Percentiles rank a stretch among this genome's conserved stretches.
These are phyloP conservation scores for Epiblema foenella DNA, from an alignment of 2,888 invertebrate genomes.

Conservation along the genomic window DNA sequence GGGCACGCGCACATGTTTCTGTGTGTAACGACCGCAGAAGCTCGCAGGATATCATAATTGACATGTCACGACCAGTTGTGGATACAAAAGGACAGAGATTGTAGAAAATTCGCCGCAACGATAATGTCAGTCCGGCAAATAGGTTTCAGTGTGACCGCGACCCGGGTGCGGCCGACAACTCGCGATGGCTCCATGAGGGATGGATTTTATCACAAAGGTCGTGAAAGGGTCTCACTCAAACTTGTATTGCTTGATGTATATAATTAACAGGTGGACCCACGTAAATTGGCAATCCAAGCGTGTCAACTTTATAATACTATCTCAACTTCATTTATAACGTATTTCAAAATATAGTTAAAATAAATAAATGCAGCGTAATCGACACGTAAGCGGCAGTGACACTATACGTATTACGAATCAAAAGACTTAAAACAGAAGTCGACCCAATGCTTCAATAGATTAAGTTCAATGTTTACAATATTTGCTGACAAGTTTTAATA, in stretches of 20 bases:
- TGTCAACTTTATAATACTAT: not conserved
- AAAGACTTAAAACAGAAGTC: not conserved
- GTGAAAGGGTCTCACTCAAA: conserved; percentile 38
- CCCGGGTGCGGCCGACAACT: conserved; percentile 60
- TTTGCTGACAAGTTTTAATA: not conserved
- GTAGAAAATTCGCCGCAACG: conserved; percentile 77
- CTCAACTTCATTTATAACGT: not conserved
- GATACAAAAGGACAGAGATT: conserved; percentile 80
- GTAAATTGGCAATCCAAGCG: conserved; percentile 5
- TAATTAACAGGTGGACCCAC: conserved; percentile 30
- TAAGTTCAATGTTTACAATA: not conserved
- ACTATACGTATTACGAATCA: not conserved
- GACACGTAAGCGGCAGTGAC: not conserved
- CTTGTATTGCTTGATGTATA: conserved; percentile 26
- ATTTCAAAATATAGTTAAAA: not conserved
- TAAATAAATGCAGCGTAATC: too few species aligned
- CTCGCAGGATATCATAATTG: conserved; percentile 77
- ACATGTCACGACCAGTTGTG: conserved; percentile 80
- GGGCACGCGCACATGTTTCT: not conserved
- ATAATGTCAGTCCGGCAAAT: conserved; percentile 78
- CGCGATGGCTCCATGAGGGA: conserved; percentile 58
- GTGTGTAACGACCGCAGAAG: conserved; percentile 39
- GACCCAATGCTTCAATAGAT: not conserved
- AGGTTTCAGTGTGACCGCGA: conserved; percentile 63
- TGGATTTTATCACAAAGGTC: conserved; percentile 54